phyloP scores from a whole-genome alignment of 2,113 vertebrate genomes.

The Struthidea cinerea region DNA sequence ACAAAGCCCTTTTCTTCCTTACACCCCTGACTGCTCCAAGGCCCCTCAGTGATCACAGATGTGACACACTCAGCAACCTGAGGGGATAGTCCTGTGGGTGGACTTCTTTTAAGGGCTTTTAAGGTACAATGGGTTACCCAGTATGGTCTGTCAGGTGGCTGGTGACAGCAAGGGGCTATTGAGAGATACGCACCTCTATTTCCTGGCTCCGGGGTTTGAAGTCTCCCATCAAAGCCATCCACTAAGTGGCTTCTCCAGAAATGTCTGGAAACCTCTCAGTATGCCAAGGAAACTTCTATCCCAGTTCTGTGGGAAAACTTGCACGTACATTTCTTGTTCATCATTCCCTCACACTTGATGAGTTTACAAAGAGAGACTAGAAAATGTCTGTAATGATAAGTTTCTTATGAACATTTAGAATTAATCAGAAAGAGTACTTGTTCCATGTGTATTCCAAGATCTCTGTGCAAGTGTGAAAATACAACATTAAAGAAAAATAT shows the following conservation, averaged over 20 bases:
- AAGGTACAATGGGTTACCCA: not conserved
- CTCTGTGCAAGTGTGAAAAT: not conserved
- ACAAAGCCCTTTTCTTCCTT: not conserved
- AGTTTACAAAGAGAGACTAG: not conserved
- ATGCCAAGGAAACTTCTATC: not conserved
- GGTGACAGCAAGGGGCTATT: not conserved
- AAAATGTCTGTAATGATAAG: not conserved
- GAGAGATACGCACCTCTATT: not conserved
- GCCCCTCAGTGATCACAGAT: not conserved
- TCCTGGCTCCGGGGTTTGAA: not conserved
- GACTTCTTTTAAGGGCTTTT: not conserved
- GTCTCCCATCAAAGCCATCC: not conserved
- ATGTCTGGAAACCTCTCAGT: not conserved
- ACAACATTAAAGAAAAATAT: not conserved
- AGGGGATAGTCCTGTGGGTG: not conserved
- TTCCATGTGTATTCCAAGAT: not conserved
- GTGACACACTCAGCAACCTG: not conserved
- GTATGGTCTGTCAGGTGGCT: not conserved
- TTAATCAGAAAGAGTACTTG: not conserved
- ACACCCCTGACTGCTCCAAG: not conserved
- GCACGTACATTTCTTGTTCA: not conserved
- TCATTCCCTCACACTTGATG: not conserved
- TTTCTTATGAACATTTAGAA: not conserved
- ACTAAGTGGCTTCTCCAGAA: not conserved
- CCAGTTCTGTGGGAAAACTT: not conserved